Base-by-base conservation (phyloP, 2,888 invertebrate species). In the Rhagophthalmus giganteus region DNA sequence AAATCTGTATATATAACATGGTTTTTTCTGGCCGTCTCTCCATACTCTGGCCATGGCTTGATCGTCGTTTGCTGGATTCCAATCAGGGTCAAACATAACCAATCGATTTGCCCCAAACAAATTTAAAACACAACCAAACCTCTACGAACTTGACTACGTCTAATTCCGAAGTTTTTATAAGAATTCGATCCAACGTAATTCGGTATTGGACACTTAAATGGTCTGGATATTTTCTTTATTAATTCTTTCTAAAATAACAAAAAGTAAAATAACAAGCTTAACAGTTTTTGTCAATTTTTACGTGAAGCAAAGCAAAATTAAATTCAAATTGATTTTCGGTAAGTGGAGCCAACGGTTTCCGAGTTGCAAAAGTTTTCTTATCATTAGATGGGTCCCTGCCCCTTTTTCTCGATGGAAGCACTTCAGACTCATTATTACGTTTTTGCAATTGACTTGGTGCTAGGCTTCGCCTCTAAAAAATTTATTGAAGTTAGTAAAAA, bases 21-120 rank as follows among this genome's bases (percentile, higher is more conserved):
- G 92, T 74, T 99, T 99, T 76, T 93, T 95, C 72, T 99, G 99
- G 0, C 99, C 99, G 74, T 99, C 99, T 57, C 99, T 81, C 98
- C 98, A 98, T 1, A 99, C 94, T 61, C 99, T 80, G 0, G 99
- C 99, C 99, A 99, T 99, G 0, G 99, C 99, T 74, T 99, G 99
- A 60, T 98, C 98, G 74, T 99, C 99, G 73, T 99, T 99, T 1
- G 99, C 99, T 1, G 99, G 99, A 79, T 99, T 99, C 98, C 98
- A 99, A 73, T 99, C 96, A 0, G 96, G 96, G 77, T 99, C 99
- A 73, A 98, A 99, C 99, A 99, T 99, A 31, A 99, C 94, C 39
- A 87, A 58, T 20, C 90, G 82, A 78, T 99, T 99, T 0, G 98
- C 99, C 10, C 99, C 99, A 58, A 99, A 97, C 54, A 99, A 82